Evolutionary conservation across 2,888 invertebrate species (phyloP).

Genomic region (Morpho helenor): DNA sequence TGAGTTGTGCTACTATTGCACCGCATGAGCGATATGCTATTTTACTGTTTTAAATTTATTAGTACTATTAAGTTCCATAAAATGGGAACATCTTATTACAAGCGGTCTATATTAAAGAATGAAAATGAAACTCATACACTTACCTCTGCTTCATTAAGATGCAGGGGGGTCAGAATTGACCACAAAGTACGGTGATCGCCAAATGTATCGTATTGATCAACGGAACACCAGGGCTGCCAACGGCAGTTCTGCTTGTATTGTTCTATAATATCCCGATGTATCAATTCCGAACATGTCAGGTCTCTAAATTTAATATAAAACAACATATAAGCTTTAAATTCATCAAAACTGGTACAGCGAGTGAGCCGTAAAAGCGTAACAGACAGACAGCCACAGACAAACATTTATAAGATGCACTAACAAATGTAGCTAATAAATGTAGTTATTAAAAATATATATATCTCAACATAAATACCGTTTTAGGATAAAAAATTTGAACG

Average conservation of each 20-base stretch:
- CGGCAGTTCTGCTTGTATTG: constrained; percentile 49
- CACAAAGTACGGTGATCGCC: constrained; percentile 56
- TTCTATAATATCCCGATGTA: constrained; percentile 53
- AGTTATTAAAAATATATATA: too few relatives aligned
- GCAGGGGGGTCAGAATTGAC: constrained; percentile 57
- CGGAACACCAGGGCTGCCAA: constrained; percentile 64
- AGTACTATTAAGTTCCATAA: too few relatives aligned
- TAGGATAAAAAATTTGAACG: constrained; percentile 55
- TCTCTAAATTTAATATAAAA: constrained; percentile 45
- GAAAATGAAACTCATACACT: neutral
- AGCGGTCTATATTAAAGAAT: neutral
- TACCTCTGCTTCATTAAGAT: constrained; percentile 62
- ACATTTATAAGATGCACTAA: too few relatives aligned
- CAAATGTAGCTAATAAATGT: too few relatives aligned
- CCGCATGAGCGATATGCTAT: too few relatives aligned
- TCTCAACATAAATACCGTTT: constrained; percentile 39
- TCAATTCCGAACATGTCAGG: constrained; percentile 56
- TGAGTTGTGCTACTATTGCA: too few relatives aligned
- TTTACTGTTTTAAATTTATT: too few relatives aligned
- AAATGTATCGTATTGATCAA: constrained; percentile 59
- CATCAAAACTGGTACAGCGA: too few relatives aligned
- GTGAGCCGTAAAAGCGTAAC: too few relatives aligned
- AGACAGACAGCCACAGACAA: too few relatives aligned
- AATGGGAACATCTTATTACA: too few relatives aligned
- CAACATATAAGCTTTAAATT: too few relatives aligned